phyloP scores from a whole-genome alignment of 2,888 invertebrate species.

The Torymus tubicola region DNA sequence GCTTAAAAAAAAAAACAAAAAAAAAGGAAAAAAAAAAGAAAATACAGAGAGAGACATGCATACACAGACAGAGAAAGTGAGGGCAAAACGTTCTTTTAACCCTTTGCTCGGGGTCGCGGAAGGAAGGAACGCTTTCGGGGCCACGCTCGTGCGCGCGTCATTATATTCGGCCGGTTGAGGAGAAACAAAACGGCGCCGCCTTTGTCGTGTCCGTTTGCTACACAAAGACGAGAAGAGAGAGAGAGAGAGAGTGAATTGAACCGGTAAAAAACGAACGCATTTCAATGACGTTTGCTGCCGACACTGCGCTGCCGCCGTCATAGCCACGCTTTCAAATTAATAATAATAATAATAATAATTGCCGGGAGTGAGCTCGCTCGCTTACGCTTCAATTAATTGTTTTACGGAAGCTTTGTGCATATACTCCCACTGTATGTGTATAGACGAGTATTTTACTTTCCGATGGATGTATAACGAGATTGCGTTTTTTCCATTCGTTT shows the following conservation, averaged over 20 bases:
- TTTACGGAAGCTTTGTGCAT: background rate
- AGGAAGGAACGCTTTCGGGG: too few relatives aligned
- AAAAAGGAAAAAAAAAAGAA: too few relatives aligned
- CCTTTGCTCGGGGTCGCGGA: too few relatives aligned
- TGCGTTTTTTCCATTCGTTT: background rate
- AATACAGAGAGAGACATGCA: too few relatives aligned
- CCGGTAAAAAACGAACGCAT: background rate
- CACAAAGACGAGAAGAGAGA: background rate
- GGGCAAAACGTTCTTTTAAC: too few relatives aligned
- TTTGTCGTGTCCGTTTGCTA: too few relatives aligned
- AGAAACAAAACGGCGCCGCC: too few relatives aligned
- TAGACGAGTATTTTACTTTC: too few relatives aligned
- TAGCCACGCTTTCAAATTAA: slow-evolving; percentile 2
- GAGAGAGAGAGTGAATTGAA: background rate
- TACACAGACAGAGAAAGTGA: too few relatives aligned
- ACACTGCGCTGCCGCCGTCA: background rate
- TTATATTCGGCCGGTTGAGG: too few relatives aligned
- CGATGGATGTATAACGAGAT: background rate
- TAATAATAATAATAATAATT: slow-evolving; percentile 18
- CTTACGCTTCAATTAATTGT: slow-evolving; percentile 27
- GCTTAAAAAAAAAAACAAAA: too few relatives aligned
- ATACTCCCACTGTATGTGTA: background rate
- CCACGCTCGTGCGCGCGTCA: too few relatives aligned
- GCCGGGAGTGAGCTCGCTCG: background rate
- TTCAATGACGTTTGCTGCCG: slow-evolving; percentile 1